A percentile compares a stretch with the other conserved stretches of the same genome.
These are phyloP conservation scores for Deladenus siricidicola DNA, from an alignment of 2,888 invertebrate species.

Conservation along the genomic window DNA sequence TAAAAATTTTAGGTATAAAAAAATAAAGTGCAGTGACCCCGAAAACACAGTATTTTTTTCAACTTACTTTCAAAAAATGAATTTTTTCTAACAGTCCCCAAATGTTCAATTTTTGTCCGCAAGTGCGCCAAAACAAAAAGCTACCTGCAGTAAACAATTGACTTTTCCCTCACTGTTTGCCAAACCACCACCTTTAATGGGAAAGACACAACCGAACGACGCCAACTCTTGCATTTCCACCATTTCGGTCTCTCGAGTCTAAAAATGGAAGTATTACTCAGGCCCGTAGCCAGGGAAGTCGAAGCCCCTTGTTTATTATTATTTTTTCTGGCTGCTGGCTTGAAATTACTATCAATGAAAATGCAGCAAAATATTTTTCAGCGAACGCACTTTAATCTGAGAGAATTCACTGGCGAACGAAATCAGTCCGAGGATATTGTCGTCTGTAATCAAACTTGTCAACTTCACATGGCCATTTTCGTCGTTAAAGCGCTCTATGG, in stretches of 20 bases:
- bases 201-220: conserved; percentile 68
- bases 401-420: conserved; percentile 87
- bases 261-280: conserved; percentile 21
- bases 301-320: too few relatives aligned
- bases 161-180: conserved; percentile 90
- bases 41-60: too few relatives aligned
- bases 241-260: conserved; percentile 88
- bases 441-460: conserved; percentile 49
- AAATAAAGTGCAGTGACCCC: too few relatives aligned
- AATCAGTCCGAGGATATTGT: conserved; percentile 68
- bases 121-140: neutral
- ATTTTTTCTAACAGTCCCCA: too few relatives aligned
- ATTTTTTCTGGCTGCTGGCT: too few relatives aligned
- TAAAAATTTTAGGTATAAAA: too few relatives aligned
- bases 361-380: neutral
- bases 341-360: neutral
- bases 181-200: conserved; percentile 72
- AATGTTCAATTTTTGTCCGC: too few relatives aligned
- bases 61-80: too few relatives aligned
- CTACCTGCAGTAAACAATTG: conserved; percentile 75
- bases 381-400: conserved; percentile 25
- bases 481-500: conserved; percentile 64
- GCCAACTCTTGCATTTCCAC: conserved; percentile 75
- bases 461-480: conserved; percentile 26
- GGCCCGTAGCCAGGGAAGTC: too few relatives aligned